These are phyloP conservation scores for Drosophila cognata DNA, from an alignment of 2,888 invertebrate species.

Conservation along the genomic window DNA sequence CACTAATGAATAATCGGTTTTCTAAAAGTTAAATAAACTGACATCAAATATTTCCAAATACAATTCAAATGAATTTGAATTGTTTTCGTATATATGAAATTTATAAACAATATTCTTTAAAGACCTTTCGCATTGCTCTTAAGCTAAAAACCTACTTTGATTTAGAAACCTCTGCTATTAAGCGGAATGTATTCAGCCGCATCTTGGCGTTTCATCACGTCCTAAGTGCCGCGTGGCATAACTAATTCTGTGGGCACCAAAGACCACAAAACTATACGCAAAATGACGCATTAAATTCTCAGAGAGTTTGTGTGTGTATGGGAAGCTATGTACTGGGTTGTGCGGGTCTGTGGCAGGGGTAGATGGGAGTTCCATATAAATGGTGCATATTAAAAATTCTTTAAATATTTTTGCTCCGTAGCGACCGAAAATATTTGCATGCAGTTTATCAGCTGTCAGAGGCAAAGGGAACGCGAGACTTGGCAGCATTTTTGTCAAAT, in stretches of 20 bases:
- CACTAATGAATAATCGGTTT: not conserved
- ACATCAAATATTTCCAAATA: not conserved
- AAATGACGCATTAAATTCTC: constrained; percentile 52
- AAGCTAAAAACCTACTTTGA: constrained; percentile 22
- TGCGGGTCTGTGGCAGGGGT: not conserved
- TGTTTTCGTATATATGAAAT: not conserved
- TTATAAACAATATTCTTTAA: not conserved
- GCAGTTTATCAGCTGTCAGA: constrained; percentile 63
- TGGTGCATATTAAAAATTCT: constrained; percentile 81
- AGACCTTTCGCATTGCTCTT: not conserved
- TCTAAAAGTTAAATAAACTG: not conserved
- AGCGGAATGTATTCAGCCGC: constrained; percentile 24
- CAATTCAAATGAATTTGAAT: not conserved
- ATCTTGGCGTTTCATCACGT: constrained; percentile 25
- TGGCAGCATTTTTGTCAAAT: constrained; percentile 77
- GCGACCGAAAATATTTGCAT: constrained; percentile 74
- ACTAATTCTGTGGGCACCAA: constrained; percentile 42
- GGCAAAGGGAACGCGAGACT: constrained; percentile 27
- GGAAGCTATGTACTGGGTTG: not conserved
- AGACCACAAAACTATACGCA: constrained; percentile 39
- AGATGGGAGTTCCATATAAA: constrained; percentile 54
- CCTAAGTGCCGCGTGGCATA: constrained; percentile 38
- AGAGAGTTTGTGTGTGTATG: not conserved
- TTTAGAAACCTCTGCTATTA: constrained; percentile 19
- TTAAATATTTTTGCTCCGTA: constrained; percentile 60